phyloP scores from a whole-genome alignment of 2,888 invertebrate genomes.

The Serripes groenlandicus region DNA sequence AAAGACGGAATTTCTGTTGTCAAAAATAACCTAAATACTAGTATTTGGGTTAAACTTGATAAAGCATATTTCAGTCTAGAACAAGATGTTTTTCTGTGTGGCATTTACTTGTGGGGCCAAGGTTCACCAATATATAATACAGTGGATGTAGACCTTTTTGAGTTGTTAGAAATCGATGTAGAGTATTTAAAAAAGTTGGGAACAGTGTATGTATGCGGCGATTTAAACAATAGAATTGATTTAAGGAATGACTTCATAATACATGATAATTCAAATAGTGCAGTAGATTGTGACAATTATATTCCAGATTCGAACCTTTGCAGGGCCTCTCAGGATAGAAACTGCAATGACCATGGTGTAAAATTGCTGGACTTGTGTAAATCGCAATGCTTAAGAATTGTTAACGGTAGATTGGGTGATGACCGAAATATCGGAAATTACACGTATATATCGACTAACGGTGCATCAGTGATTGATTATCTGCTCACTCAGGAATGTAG shows the following conservation, averaged over 20 bases:
- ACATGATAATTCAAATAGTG: background rate
- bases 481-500: too few relatives aligned
- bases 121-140: conserved; percentile 32
- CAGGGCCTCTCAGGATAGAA: conserved; percentile 13
- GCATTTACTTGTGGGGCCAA: conserved; percentile 32
- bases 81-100: background rate
- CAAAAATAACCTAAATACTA: background rate
- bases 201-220: conserved; percentile 41
- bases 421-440: background rate
- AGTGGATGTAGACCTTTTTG: conserved; percentile 38
- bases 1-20: conserved; percentile 5
- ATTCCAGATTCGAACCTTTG: background rate
- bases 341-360: background rate
- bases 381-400: background rate
- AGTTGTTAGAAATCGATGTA: conserved; percentile 33
- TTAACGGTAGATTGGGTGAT: conserved; percentile 24
- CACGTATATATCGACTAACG: too few relatives aligned
- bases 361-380: conserved; percentile 19
- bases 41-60: conserved; percentile 1
- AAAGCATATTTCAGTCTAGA: background rate
- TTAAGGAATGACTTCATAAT: conserved; percentile 4
- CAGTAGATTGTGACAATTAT: conserved; percentile 1
- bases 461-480: too few relatives aligned
- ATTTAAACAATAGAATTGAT: conserved; percentile 43
- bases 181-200: conserved; percentile 26